Evolutionary conservation across 2,888 invertebrate species (phyloP).

Genomic region (Drosophila basisetae): DNA sequence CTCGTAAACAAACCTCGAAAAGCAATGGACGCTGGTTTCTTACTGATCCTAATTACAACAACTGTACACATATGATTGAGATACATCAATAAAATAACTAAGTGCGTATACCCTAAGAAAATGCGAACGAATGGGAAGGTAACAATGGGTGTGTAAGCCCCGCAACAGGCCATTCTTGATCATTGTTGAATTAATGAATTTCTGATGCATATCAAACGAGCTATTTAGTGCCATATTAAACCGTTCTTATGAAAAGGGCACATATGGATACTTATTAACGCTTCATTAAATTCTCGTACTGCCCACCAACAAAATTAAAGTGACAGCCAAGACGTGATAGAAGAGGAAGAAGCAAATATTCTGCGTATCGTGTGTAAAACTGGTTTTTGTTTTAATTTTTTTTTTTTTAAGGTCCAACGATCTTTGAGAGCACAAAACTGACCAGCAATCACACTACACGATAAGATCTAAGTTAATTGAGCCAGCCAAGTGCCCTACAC

Average conservation of each 20-base stretch:
- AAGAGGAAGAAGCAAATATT: constrained; percentile 32
- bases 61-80: constrained; percentile 49
- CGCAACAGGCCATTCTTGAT: constrained; percentile 33
- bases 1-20: constrained; percentile 42
- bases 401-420: constrained; percentile 23
- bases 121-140: too few relatives aligned
- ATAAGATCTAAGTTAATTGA: constrained; percentile 77
- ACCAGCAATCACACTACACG: constrained; percentile 40
- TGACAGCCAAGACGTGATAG: constrained; percentile 52
- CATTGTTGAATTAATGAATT: constrained; percentile 26
- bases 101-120: constrained; percentile 40
- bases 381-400: constrained; percentile 54
- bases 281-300: constrained; percentile 67
- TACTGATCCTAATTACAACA: constrained; percentile 68
- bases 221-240: constrained; percentile 48
- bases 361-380: constrained; percentile 53
- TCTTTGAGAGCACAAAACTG: constrained; percentile 33
- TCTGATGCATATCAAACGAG: constrained; percentile 60
- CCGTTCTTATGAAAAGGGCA: constrained; percentile 56
- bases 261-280: constrained; percentile 71
- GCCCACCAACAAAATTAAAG: constrained; percentile 48
- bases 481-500: constrained; percentile 70
- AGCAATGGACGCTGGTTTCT: constrained; percentile 17
- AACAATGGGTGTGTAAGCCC: constrained; percentile 17
- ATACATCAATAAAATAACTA: constrained; percentile 41